Conservation (phyloP, 2,797 vertebrate genomes). For the Ptychadena robeensis region DNA sequence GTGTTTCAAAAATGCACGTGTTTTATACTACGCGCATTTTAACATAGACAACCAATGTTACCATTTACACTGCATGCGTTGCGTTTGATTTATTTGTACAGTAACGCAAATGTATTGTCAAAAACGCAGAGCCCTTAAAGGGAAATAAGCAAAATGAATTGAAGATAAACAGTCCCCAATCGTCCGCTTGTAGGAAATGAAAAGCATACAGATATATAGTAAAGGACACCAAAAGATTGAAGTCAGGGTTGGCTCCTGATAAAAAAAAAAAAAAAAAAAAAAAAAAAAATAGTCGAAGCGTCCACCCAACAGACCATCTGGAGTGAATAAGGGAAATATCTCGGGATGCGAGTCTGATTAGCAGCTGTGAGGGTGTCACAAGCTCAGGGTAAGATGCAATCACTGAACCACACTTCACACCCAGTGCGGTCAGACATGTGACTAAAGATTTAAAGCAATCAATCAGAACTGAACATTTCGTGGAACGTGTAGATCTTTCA, state of each 20-base stretch:
- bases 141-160: neutral
- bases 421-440: neutral
- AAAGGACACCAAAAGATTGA: neutral
- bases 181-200: neutral
- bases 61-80: too few species aligned
- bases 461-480: neutral
- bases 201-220: constrained; percentile 1
- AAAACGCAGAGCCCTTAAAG: too few species aligned
- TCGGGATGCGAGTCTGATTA: neutral
- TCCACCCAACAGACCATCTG: constrained; percentile 13
- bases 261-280: too few species aligned
- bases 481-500: too few species aligned
- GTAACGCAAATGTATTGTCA: too few species aligned
- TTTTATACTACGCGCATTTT: too few species aligned
- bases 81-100: neutral
- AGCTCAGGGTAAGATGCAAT: neutral
- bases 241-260: constrained; percentile 22
- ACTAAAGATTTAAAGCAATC: neutral
- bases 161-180: neutral
- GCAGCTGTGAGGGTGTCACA: neutral
- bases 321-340: constrained; percentile 10
- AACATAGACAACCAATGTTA: too few species aligned
- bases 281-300: too few species aligned
- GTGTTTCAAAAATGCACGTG: too few species aligned
- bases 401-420: neutral